A percentile compares a stretch with the other conserved stretches of the same genome.
Conservation (phyloP, 2,888 invertebrate species). For the Habrosyne pyritoides region DNA sequence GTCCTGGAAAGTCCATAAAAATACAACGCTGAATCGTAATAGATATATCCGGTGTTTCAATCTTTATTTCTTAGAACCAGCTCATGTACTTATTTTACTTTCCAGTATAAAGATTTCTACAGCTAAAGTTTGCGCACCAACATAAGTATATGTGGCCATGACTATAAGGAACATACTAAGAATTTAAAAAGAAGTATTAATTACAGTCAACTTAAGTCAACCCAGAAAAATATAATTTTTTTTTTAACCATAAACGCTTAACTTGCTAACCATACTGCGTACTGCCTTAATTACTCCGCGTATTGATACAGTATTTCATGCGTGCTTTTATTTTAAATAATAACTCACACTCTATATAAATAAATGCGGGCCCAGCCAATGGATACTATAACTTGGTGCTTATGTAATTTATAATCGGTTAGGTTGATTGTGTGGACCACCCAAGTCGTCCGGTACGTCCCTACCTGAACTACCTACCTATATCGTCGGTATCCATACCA, state of each 20-base stretch:
- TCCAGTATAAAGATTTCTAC: neutral
- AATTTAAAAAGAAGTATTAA: neutral
- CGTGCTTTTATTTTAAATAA: slow-evolving; percentile 68
- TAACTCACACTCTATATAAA: slow-evolving; percentile 56
- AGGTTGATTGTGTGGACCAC: slow-evolving; percentile 74
- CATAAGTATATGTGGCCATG: too few relatives aligned
- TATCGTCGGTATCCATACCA: slow-evolving; percentile 13
- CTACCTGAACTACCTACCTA: slow-evolving; percentile 38
- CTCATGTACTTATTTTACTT: neutral
- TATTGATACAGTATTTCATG: slow-evolving; percentile 63
- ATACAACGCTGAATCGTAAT: slow-evolving; percentile 38
- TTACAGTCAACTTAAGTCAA: neutral
- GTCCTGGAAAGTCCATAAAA: slow-evolving; percentile 61
- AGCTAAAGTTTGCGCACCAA: too few relatives aligned
- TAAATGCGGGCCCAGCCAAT: slow-evolving; percentile 43
- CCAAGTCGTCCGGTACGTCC: slow-evolving; percentile 65
- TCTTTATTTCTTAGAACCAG: neutral
- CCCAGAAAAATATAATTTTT: neutral
- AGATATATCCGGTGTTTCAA: slow-evolving; percentile 21
- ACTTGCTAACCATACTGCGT: slow-evolving; percentile 18
- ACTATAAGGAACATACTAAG: too few relatives aligned
- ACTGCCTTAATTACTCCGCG: slow-evolving; percentile 61
- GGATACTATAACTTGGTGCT: slow-evolving; percentile 40
- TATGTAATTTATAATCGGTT: slow-evolving; percentile 69
- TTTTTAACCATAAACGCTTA: slow-evolving; percentile 17